phyloP scores from a whole-genome alignment of 2,797 vertebrate species.

The Naso thynnoides region DNA sequence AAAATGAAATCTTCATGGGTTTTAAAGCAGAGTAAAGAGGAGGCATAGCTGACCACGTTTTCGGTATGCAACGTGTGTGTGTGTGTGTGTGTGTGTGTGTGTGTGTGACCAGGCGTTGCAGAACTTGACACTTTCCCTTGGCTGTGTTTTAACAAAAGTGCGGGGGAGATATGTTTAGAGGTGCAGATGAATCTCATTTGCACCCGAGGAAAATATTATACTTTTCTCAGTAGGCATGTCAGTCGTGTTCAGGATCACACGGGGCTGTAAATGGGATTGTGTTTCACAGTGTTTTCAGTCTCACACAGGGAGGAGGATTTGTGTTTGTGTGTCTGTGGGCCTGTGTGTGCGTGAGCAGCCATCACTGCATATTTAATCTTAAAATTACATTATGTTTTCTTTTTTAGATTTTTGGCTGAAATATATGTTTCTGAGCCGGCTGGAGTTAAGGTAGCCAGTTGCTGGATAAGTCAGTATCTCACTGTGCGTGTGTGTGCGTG shows the following conservation, averaged over 20 bases:
- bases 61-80: constrained; percentile 34
- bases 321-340: constrained; percentile 3
- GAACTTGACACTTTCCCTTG: constrained; percentile 54
- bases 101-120: constrained; percentile 31
- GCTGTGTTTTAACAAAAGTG: constrained; percentile 55
- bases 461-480: not conserved
- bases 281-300: constrained; percentile 54
- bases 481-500: not conserved
- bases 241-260: constrained; percentile 53
- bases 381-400: constrained; percentile 3
- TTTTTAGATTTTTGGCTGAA: constrained; percentile 17
- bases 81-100: constrained; percentile 16
- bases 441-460: constrained; percentile 15
- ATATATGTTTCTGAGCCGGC: constrained; percentile 11
- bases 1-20: constrained; percentile 83
- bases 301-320: constrained; percentile 21
- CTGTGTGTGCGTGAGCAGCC: not conserved
- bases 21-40: constrained; percentile 67
- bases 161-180: constrained; percentile 65
- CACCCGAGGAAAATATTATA: constrained; percentile 59
- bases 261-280: constrained; percentile 51
- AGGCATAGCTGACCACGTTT: constrained; percentile 57
- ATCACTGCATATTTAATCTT: constrained; percentile 12
- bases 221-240: constrained; percentile 64
- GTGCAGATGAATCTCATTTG: constrained; percentile 74